Evolutionary conservation across 2,888 invertebrate species (phyloP).

Genomic region (Diplazon laetatorius): DNA sequence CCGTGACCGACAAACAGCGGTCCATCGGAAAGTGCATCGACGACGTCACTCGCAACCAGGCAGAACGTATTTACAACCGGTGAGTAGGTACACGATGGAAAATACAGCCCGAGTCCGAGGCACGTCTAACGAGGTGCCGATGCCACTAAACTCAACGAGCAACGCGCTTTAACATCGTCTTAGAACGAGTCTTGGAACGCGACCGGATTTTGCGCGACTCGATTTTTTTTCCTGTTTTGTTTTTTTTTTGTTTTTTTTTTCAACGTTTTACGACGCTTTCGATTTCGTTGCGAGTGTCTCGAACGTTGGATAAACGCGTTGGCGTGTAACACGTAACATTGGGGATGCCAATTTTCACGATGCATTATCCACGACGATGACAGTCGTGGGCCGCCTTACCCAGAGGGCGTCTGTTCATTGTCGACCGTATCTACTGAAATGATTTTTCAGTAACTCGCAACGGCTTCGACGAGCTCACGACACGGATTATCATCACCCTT

Average conservation of each 20-base stretch:
- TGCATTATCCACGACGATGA: neutral
- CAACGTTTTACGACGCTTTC: conserved; percentile 53
- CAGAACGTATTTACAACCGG: conserved; percentile 68
- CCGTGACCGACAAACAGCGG: conserved; percentile 27
- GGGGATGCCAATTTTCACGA: neutral
- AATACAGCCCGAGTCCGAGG: conserved; percentile 33
- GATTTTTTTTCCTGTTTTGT: too few species aligned
- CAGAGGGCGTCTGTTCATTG: neutral
- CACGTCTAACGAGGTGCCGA: conserved; percentile 71
- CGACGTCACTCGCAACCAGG: conserved; percentile 67
- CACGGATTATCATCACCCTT: neutral
- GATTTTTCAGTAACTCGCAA: neutral
- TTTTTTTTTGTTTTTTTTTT: conserved; percentile 50
- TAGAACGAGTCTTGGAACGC: conserved; percentile 24
- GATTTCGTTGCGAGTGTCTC: conserved; percentile 34
- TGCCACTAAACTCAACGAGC: conserved; percentile 56
- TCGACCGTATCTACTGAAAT: conserved; percentile 8
- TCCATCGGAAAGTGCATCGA: conserved; percentile 26
- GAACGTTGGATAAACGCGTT: neutral
- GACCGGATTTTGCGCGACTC: neutral
- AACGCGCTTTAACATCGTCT: conserved; percentile 45
- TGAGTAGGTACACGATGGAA: conserved; percentile 53
- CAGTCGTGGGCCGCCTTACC: too few species aligned
- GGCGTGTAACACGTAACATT: neutral
- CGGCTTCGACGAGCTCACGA: neutral